Conservation (phyloP, 53 echinoderm and acorn worm genomes). For the Hippasteria phrygiana region DNA sequence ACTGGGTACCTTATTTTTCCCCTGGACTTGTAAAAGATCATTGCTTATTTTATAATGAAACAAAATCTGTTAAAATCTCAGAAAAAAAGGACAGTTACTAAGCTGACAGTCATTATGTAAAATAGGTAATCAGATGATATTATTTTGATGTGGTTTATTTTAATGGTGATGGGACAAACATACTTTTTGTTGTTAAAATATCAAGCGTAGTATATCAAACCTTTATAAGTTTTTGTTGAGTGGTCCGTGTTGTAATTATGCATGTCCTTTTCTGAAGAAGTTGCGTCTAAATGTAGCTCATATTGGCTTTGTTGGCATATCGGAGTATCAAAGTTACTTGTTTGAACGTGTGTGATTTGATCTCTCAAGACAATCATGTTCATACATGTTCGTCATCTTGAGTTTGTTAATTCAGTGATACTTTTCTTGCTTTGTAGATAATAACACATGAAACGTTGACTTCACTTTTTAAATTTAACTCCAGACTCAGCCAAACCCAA, state of each 20-base stretch:
- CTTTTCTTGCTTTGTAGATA: too few species aligned
- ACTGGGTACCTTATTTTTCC: background rate
- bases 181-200: background rate
- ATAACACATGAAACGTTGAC: too few species aligned
- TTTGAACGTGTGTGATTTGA: slow-evolving; percentile 42
- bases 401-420: background rate
- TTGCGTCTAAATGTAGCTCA: too few species aligned
- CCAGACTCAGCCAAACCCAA: too few species aligned
- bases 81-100: background rate
- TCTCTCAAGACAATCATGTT: slow-evolving; percentile 30
- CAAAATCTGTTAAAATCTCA: background rate
- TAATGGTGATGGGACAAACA: slow-evolving; percentile 29
- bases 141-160: slow-evolving; percentile 32
- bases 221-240: background rate
- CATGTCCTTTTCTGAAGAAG: background rate
- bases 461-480: too few species aligned
- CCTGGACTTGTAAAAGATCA: background rate
- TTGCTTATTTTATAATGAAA: slow-evolving; percentile 1
- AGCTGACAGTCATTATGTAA: slow-evolving; percentile 49
- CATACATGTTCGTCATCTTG: too few species aligned
- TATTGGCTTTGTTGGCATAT: too few species aligned
- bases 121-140: slow-evolving; percentile 11
- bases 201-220: background rate
- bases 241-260: background rate
- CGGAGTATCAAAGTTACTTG: too few species aligned